Evolutionary conservation across 2,888 invertebrate genomes (phyloP), one percentile per base, ranked within the genome.

Genomic region (Nephrotoma flavescens): DNA sequence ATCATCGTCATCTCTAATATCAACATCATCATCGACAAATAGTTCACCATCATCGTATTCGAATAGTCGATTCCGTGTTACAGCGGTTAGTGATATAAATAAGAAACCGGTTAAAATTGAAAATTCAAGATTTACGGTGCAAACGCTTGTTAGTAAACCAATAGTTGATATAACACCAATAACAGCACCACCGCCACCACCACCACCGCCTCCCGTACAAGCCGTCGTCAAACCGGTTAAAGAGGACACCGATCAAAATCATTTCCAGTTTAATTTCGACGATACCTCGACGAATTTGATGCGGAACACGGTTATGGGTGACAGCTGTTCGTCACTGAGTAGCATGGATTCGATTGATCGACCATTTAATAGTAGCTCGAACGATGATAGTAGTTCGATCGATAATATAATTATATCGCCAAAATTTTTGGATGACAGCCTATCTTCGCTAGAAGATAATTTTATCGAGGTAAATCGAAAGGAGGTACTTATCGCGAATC

Each of bases 261-360:
- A 52, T 86, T 52, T 86, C 41, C 31, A 41, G 41, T 52, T 41
- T 15, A 93, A 92, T 88, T 89, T 93, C n/a, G 93, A 93, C 87
- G 42, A 44, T 31, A 19, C 52, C 19, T 93, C 93, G 88, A 92
- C 93, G 0, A 93, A 93, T 88, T 88, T 93, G 87, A 93, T 93
- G 89, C 93, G 93, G 0, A 93, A 92, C 57, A 91, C 92, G 88
- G 89, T 93, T 4, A 93, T 93, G 92, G 91, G 92, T 88, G 90
- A 91, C 5, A 92, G 92, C 88, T 87, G 87, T 41, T 91, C 93
- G 86, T 93, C 93, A 11, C 92, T 92, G 4, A 92, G 93, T 87
- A 93, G 93, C 0, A 91, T 93, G 88, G 93, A 93, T 84, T 93
- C 93, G 88, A 89, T 93, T 2, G 93, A 92, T 86, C 88, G 87